These are phyloP conservation scores for Tuta absoluta DNA, from an alignment of 2,888 invertebrate genomes.

Conservation along the genomic window DNA sequence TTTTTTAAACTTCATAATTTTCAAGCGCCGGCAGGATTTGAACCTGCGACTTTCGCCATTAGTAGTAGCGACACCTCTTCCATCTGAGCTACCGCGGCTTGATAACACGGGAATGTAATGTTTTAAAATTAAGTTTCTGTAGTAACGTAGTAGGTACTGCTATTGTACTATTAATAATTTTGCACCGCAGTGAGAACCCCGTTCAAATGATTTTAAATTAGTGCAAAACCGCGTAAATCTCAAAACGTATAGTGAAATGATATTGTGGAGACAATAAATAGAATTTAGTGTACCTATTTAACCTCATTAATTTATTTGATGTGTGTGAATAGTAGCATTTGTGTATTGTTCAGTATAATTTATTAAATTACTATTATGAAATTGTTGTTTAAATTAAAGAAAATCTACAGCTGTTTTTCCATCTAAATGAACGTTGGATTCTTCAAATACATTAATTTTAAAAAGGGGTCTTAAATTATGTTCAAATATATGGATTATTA, in stretches of 20 bases:
- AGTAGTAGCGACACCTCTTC: too few relatives aligned
- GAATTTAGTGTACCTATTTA: slow-evolving; percentile 73
- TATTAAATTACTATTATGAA: slow-evolving; percentile 76
- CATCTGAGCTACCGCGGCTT: too few relatives aligned
- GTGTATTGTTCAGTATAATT: slow-evolving; percentile 73
- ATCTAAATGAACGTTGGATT: background rate
- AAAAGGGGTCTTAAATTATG: too few relatives aligned
- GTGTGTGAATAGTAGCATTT: slow-evolving; percentile 76
- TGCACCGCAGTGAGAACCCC: slow-evolving; percentile 44
- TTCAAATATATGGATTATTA: too few relatives aligned
- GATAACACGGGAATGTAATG: too few relatives aligned
- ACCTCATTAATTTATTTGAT: slow-evolving; percentile 81
- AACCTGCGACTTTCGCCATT: too few relatives aligned
- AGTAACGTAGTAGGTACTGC: too few relatives aligned
- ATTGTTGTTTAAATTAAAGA: slow-evolving; percentile 15
- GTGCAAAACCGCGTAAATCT: slow-evolving; percentile 18
- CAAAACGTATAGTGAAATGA: slow-evolving; percentile 52
- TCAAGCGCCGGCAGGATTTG: too few relatives aligned
- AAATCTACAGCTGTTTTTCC: slow-evolving; percentile 10
- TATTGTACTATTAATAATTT: too few relatives aligned
- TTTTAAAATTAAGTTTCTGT: too few relatives aligned
- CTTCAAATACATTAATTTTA: too few relatives aligned
- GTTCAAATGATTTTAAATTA: slow-evolving; percentile 53
- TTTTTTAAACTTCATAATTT: too few relatives aligned
- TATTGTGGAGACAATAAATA: slow-evolving; percentile 68